Conservation (phyloP, 2,797 vertebrate species). For the Kryptopterus vitreolus region DNA sequence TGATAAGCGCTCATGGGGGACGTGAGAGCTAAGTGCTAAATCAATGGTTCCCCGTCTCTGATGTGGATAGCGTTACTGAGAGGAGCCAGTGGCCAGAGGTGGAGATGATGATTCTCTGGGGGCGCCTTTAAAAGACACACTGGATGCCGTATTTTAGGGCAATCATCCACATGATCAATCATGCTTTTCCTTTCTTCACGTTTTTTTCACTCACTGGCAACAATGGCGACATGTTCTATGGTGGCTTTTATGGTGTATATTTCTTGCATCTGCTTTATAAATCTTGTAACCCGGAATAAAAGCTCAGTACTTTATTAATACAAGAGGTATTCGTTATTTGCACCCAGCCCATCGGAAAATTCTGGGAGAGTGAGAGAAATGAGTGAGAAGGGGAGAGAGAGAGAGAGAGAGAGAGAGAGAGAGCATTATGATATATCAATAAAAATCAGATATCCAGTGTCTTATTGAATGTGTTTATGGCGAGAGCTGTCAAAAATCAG, state of each 20-base stretch:
- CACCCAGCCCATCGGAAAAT: not conserved
- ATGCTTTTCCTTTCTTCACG: conserved; percentile 49
- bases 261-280: not conserved
- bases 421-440: not conserved
- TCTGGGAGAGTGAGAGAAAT: not conserved
- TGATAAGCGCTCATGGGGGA: conserved; percentile 80
- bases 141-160: conserved; percentile 62
- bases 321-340: not conserved
- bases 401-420: not conserved
- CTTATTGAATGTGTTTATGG: not conserved
- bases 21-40: conserved; percentile 79
- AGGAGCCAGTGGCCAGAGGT: conserved; percentile 69
- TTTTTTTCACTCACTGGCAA: conserved; percentile 11
- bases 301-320: not conserved
- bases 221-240: not conserved
- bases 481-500: not conserved
- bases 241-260: not conserved
- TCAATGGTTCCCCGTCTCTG: conserved; percentile 75
- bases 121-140: conserved; percentile 74
- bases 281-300: not conserved
- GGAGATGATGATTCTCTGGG: conserved; percentile 72
- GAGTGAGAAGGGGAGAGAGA: not conserved
- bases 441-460: not conserved
- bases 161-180: conserved; percentile 69
- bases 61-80: conserved; percentile 76